Conservation (phyloP, 1,140 invertebrate genomes). For the Scaptomyza hsui region DNA sequence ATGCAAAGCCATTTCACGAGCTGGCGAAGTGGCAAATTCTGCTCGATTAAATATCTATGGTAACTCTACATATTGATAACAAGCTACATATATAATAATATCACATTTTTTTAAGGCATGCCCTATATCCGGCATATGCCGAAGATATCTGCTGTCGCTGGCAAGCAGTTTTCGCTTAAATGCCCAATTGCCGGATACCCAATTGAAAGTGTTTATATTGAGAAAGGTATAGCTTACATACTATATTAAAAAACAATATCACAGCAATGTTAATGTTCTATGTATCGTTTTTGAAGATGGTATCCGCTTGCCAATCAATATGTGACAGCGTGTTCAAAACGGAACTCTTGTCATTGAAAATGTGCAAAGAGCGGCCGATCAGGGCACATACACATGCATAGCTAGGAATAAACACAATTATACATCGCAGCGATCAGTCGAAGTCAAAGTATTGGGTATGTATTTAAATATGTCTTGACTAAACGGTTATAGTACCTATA, state of each 20-base stretch:
- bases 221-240: constrained; percentile 86
- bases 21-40: constrained; percentile 86
- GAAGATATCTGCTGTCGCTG: constrained; percentile 88
- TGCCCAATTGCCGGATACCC: constrained; percentile 91
- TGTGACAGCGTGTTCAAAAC: constrained; percentile 88
- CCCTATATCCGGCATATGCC: constrained; percentile 89
- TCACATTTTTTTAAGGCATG: constrained; percentile 84
- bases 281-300: constrained; percentile 84
- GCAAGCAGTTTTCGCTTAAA: constrained; percentile 86
- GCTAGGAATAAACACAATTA: constrained; percentile 87
- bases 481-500: background rate
- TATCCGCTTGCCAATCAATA: constrained; percentile 87
- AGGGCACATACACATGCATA: constrained; percentile 88
- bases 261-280: background rate
- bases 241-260: background rate
- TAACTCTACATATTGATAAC: constrained; percentile 48
- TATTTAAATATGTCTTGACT: background rate
- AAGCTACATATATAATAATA: constrained; percentile 12
- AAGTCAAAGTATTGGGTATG: constrained; percentile 86
- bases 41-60: constrained; percentile 89
- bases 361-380: constrained; percentile 87
- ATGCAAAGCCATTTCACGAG: constrained; percentile 88
- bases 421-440: constrained; percentile 86
- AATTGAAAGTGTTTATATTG: constrained; percentile 87
- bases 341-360: constrained; percentile 88